Evolutionary conservation across 2,888 invertebrate species (phyloP), one percentile per base, ranked within the genome.

Genomic region (Phragmatobia fuliginosa): DNA sequence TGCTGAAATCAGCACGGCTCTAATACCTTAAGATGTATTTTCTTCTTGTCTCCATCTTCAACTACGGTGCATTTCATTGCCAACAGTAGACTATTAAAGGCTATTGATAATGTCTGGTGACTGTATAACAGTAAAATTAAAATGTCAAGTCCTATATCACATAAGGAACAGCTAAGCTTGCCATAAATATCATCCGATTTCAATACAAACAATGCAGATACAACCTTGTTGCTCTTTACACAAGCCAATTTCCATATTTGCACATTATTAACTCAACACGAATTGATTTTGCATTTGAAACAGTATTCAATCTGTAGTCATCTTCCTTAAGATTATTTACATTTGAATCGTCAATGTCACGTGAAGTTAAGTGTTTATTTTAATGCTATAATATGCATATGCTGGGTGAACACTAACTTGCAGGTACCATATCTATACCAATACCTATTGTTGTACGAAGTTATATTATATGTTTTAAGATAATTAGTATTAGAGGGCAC

Each of bases 251-350:
- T 71, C 38, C 52, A 58, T 72, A 78, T 75, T 71, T 59, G 67
- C 72, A 67, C 60, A 28, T 73, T 38, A 70, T 38, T 60, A 67
- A 74, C 70, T 56, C 72, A 72, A 81, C 86, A 86, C 83, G 85
- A 85, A 80, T 81, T 65, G 67, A 79, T 80, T 86, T 84, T 76
- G 81, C 86, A 86, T 86, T 76, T 82, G 79, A 85, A 85, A 80
- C 62, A 76, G 72, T 67, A 73, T 73, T 72, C 71, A 70, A 56
- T 73, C 66, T 68, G 70, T 73, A 67, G 64, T 64, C 68, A 75
- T 78, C 80, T 81, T 81, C 74, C 79, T 82, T 63, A 60, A 79
- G 69, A 71, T 21, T 59, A 73, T 81, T 82, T 76, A 76, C 80
- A 81, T 81, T 76, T 72, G 72, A 77, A 79, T 73, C 58, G 61